Evolutionary conservation across 2,888 invertebrate species (phyloP), one percentile per base, ranked within the genome.

Genomic region (Antheraea yamamai): DNA sequence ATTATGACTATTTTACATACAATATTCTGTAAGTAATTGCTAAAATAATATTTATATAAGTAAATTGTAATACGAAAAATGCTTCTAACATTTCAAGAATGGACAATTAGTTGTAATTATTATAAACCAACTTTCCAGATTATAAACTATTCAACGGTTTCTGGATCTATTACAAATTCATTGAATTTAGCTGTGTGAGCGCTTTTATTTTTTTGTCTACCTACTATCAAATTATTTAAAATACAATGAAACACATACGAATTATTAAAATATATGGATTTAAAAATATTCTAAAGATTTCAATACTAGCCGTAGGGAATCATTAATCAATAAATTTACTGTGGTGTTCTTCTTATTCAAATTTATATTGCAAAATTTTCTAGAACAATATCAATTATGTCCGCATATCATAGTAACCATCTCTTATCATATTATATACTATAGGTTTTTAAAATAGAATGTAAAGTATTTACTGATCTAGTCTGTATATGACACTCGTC

Each of bases 401-500:
- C 18, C 20, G 20, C 20, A 55, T 1, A 20, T 55, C 6, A 61
- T 23, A 23, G 61, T 61, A 61, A 23, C n/a, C 23, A 20, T n/a
- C 23, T 23, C 12, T 10, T 7, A 12, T 61, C 10, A 61, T 61
- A 61, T n/a, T 39, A 58, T n/a, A 58, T 20, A 58, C 52, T 2
- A 2, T 20, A 14, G 18, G 52, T 18, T 58, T n/a, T 23, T n/a
- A n/a, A 58, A 8, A 58, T 58, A 58, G 20, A 58, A n/a, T n/a
- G 0, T 12, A 52, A n/a, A 61, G 66, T 78, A 82, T 81, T 95
- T 93, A 97, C 97, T 88, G 96, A 96, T 92, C 95, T 94, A 77
- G 95, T 95, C 39, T 96, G 96, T 84, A 96, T 95, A 83, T 96
- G 96, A 89, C 97, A 97, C 89, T 97, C 96, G 75, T 96, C 95